Evolutionary conservation across 2,113 vertebrate genomes (phyloP).

Genomic region (Misgurnus anguillicaudatus): DNA sequence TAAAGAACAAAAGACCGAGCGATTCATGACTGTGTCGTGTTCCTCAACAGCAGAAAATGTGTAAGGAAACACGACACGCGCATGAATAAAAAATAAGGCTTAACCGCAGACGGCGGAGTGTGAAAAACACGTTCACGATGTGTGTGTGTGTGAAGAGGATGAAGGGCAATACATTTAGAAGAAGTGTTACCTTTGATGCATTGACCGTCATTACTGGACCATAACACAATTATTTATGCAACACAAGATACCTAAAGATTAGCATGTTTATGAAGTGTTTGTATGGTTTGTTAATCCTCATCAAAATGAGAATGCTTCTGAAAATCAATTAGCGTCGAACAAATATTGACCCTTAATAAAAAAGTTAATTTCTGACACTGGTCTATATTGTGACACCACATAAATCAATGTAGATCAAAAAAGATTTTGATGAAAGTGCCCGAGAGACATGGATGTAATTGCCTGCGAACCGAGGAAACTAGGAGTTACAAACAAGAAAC

Average conservation of each 20-base stretch:
- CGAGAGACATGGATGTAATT: neutral
- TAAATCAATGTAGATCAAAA: slow-evolving; percentile 1
- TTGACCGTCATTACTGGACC: slow-evolving; percentile 3
- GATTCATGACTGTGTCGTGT: neutral
- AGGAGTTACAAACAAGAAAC: neutral
- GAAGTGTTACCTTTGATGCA: neutral
- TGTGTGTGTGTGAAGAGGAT: neutral
- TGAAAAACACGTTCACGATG: slow-evolving; percentile 26
- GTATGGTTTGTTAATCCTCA: no score
- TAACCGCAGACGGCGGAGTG: slow-evolving; percentile 36
- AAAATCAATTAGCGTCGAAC: no score
- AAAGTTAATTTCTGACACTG: neutral
- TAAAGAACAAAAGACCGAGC: slow-evolving; percentile 2
- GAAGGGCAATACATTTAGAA: neutral
- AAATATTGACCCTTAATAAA: no score
- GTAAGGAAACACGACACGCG: slow-evolving; percentile 38
- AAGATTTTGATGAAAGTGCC: neutral
- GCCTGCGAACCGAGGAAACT: neutral
- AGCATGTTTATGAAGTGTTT: neutral
- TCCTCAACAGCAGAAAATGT: neutral
- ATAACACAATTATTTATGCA: neutral
- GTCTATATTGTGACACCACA: neutral
- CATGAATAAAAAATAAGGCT: slow-evolving; percentile 47
- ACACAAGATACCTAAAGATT: neutral
- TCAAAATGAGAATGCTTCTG: no score